Base-by-base conservation (phyloP, 1,140 invertebrate genomes). In the Mizuhopecten yessoensis region DNA sequence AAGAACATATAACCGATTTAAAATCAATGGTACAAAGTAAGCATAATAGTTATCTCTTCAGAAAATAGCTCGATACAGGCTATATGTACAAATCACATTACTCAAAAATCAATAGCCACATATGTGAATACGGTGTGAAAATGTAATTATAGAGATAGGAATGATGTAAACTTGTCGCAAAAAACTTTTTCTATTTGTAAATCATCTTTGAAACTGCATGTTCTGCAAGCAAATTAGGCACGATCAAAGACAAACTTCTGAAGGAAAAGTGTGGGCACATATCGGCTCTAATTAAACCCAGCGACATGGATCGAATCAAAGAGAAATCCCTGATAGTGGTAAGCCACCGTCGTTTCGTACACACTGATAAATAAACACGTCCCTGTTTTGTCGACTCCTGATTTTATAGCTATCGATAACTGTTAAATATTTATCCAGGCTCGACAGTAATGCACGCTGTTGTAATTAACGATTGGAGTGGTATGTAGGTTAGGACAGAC, bases 381-480 rank as follows among this genome's bases (percentile, higher is more conserved):
- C 57, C 23, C 57, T 75, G 57, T 75, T 75, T 75, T 75, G 57
- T 9, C 17, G 57, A 75, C 57, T 75, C 11, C 23, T 75, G 57
- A 75, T 75, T 75, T 75, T 75, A n/a, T n/a, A n/a, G n/a, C n/a
- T n/a, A 75, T 75, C 57, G 57, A 75, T 75, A 75, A 17, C 23
- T 5, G 15, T 75, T 75, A 75, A 75, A 75, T 75, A 75, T 75
- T 75, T 75, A 75, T 75, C 29, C n/a, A 29, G 57, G 23, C 11
- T 75, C 9, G 57, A 5, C 57, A 75, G 57, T 75, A 75, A 75
- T 17, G 29, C 57, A 75, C 57, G 29, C 17, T 75, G 57, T 9
- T 75, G 57, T 75, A 75, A 75, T 75, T 75, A 75, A 75, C 57
- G 17, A 45, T 20, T 45, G 42, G 17, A 45, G 42, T 9, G 57